These are phyloP conservation scores for Lymantria dispar DNA, from an alignment of 2,888 invertebrate genomes.

Conservation along the genomic window DNA sequence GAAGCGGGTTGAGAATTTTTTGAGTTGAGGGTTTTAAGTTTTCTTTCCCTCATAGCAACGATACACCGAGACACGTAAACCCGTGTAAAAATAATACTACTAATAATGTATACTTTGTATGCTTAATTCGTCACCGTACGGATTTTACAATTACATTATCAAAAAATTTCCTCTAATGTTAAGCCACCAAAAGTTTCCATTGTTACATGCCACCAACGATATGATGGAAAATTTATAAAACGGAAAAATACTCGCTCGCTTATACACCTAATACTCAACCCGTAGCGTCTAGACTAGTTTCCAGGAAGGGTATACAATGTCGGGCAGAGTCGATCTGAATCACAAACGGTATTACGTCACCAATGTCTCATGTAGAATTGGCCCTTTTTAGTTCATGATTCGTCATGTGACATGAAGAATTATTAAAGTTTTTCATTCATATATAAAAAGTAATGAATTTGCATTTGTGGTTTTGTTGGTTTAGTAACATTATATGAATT, in stretches of 20 bases:
- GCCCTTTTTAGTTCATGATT: background rate
- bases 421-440: background rate
- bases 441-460: background rate
- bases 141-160: no score
- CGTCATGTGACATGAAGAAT: background rate
- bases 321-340: constrained; percentile 21
- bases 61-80: no score
- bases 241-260: background rate
- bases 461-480: no score
- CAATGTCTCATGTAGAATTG: constrained; percentile 1
- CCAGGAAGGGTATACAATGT: constrained; percentile 30
- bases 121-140: background rate
- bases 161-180: background rate
- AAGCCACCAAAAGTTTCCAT: background rate
- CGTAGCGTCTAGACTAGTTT: constrained; percentile 33
- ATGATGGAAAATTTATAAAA: background rate
- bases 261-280: background rate
- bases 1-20: no score
- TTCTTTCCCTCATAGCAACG: no score
- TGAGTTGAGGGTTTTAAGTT: no score
- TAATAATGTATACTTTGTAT: no score
- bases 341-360: constrained; percentile 25
- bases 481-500: no score
- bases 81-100: no score
- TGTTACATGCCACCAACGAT: background rate